These are phyloP conservation scores for Coecobrya sp. DNA, from an alignment of 2,888 invertebrate species.

Conservation along the genomic window DNA sequence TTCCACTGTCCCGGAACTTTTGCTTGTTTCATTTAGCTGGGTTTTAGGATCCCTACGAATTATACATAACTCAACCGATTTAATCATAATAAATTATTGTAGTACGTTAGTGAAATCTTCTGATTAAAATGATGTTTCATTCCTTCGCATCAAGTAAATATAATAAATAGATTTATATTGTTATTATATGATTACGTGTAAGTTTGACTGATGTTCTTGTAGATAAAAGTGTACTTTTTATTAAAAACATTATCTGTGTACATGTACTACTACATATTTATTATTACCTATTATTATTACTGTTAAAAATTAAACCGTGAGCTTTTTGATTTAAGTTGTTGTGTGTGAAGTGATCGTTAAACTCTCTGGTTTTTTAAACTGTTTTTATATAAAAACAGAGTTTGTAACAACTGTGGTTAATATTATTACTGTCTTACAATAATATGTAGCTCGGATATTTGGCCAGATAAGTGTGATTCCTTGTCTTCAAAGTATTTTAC, in stretches of 20 bases:
- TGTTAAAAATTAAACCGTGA: slow-evolving; percentile 15
- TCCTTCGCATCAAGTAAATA: slow-evolving; percentile 33
- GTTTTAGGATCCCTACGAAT: slow-evolving; percentile 1
- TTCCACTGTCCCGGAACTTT: background rate
- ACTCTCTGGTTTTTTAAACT: slow-evolving; percentile 12
- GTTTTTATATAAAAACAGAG: background rate
- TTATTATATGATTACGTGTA: slow-evolving; percentile 32
- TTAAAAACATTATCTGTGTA: slow-evolving; percentile 8
- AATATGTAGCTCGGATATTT: slow-evolving; percentile 28
- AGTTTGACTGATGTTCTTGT: slow-evolving; percentile 70
- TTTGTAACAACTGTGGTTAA: slow-evolving; percentile 2
- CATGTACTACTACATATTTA: slow-evolving; percentile 38
- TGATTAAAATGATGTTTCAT: slow-evolving; percentile 38
- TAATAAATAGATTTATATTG: background rate
- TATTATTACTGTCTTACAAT: background rate
- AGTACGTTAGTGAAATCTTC: background rate
- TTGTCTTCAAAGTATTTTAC: slow-evolving; percentile 77
- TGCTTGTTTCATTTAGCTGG: background rate
- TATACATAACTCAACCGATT: slow-evolving; percentile 44
- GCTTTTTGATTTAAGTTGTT: slow-evolving; percentile 57
- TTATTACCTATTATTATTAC: background rate
- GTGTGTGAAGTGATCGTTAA: background rate
- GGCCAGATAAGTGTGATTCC: slow-evolving; percentile 64
- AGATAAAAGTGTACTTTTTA: slow-evolving; percentile 55
- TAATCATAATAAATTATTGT: slow-evolving; percentile 21